These are phyloP conservation scores for Cryptoleucopteryx plumbea DNA, from an alignment of 2,113 vertebrate genomes.

Conservation along the genomic window DNA sequence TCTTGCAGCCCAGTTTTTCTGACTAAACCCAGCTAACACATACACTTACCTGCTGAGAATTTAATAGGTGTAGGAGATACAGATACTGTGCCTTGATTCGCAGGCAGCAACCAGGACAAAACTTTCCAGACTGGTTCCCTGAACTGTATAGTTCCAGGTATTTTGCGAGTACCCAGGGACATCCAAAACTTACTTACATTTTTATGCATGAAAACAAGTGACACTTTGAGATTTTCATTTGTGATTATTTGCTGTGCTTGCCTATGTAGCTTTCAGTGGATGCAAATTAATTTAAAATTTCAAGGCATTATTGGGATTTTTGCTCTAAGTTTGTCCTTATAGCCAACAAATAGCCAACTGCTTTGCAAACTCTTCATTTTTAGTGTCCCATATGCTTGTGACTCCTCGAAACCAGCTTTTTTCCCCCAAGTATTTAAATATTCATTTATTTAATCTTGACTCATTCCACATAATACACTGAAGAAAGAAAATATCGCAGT, in stretches of 20 bases:
- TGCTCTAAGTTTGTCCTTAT: neutral
- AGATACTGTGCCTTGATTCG: neutral
- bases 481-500: neutral
- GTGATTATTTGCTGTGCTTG: neutral
- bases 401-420: neutral
- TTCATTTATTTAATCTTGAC: neutral
- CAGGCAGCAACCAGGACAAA: neutral
- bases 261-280: neutral
- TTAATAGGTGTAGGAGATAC: neutral
- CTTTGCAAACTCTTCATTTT: neutral
- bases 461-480: neutral
- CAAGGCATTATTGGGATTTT: neutral
- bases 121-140: neutral
- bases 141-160: neutral
- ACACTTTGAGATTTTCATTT: neutral
- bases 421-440: neutral
- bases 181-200: neutral
- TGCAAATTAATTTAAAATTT: neutral
- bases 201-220: neutral
- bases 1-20: neutral
- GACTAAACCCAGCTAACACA: neutral
- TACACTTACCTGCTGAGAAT: neutral
- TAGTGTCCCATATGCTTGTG: neutral
- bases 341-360: neutral
- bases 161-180: neutral